Conservation (phyloP, 2,888 invertebrate genomes). For the Tachina fera region DNA sequence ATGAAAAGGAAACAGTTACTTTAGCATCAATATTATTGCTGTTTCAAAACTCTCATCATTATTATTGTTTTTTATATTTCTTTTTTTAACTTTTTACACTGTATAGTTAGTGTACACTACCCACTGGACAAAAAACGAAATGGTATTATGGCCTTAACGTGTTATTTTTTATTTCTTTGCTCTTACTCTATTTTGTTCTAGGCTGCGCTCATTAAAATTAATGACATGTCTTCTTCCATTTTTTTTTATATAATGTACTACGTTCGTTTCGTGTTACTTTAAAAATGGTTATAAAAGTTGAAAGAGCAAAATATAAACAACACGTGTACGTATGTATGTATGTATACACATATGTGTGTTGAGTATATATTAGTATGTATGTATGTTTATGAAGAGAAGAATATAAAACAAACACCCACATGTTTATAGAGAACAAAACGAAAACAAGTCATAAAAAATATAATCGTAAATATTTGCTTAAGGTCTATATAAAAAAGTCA, state of each 20-base stretch:
- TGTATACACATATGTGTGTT: not conserved
- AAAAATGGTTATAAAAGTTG: constrained; percentile 30
- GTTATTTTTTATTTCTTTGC: not conserved
- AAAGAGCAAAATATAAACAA: constrained; percentile 10
- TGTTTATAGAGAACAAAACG: not conserved
- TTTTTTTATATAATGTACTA: not conserved
- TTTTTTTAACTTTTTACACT: not conserved
- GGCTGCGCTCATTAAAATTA: constrained; percentile 72
- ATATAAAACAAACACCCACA: not conserved
- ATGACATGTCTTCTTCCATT: constrained; percentile 64
- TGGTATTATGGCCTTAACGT: constrained; percentile 16
- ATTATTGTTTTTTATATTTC: not conserved
- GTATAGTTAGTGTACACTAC: constrained; percentile 37
- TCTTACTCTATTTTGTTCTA: not conserved
- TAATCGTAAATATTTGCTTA: constrained; percentile 51
- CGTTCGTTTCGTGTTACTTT: constrained; percentile 26
- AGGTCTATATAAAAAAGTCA: constrained; percentile 28
- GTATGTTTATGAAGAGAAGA: too few relatives aligned
- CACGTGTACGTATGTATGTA: not conserved
- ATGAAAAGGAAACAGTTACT: not conserved
- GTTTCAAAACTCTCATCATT: not conserved
- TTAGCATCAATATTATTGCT: too few relatives aligned
- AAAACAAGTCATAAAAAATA: not conserved
- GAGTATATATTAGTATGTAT: too few relatives aligned
- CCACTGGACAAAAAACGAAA: constrained; percentile 28